Evolutionary conservation across 2,888 invertebrate genomes (phyloP), one percentile per base, ranked within the genome.

Genomic region (Brachypalpus laphriformis): DNA sequence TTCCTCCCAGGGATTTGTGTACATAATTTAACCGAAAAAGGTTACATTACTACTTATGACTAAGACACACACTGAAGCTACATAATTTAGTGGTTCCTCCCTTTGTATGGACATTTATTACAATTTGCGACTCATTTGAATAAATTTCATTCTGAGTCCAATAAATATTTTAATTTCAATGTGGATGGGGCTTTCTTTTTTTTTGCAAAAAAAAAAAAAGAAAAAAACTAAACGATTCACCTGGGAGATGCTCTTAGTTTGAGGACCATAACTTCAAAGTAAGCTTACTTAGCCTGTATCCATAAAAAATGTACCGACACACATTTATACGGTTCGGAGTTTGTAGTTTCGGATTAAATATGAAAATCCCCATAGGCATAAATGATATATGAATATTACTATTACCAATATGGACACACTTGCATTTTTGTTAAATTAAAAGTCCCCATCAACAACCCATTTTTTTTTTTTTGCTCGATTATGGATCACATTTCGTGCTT

Each of bases 91-190:
- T 37, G 34, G 7, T 47, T 11, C 59, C 22, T 59, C 59, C 51
- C 61, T 51, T 59, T 25, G 28, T 34, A 66, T 45, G 61, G 61
- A 40, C 61, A 40, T 40, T 42, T 51, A 61, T 72, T 31, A 61
- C 22, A 72, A 61, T 72, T 72, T 61, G 61, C 61, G 51, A 72
- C 61, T 61, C 42, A 42, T 61, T 72, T 61, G 40, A 40, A 61
- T 72, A 61, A 61, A 61, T 61, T 61, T 51, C 49, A 42, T 63
- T 81, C 25, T 31, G 31, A 65, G 49, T 31, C 22, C 47, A 74
- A 66, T 74, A 81, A 68, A 81, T 70, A 70, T 75, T 76, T 82
- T 65, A 70, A 56, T 63, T 56, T 61, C 61, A 57, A 68, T 75
- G 40, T 9, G 11, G 11, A 40, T 14, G 14, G 40, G 72, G 40